phyloP scores from a whole-genome alignment of 2,797 vertebrate species.

The Morus bassanus region DNA sequence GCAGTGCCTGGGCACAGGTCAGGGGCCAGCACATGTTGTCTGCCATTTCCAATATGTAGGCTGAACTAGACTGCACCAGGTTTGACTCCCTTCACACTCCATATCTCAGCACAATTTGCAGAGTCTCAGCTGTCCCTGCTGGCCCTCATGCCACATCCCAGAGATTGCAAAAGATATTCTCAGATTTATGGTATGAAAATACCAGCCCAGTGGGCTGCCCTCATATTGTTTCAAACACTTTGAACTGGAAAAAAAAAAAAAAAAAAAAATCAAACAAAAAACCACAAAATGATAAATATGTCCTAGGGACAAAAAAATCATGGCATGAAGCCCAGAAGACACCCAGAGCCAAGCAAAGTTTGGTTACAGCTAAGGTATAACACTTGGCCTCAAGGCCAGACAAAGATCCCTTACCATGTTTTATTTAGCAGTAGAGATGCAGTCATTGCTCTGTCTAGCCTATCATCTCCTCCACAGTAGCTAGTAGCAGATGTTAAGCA shows the following conservation, averaged over 20 bases:
- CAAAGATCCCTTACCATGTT: background rate
- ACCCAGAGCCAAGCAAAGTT: background rate
- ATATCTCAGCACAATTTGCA: background rate
- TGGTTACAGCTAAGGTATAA: background rate
- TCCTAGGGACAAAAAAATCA: background rate
- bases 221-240: background rate
- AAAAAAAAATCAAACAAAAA: rapidly evolving
- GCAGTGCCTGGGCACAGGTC: background rate
- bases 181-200: background rate
- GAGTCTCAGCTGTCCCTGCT: background rate
- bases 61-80: background rate
- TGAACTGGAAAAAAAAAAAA: background rate
- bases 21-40: rapidly evolving
- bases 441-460: background rate
- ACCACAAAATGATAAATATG: background rate
- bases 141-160: background rate
- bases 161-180: background rate
- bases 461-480: background rate
- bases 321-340: background rate
- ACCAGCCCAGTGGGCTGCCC: background rate
- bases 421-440: background rate
- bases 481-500: background rate
- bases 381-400: background rate
- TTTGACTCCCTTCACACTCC: background rate
- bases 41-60: background rate